Base-by-base conservation (phyloP, 1,140 invertebrate species). In the Contarinia nasturtii region DNA sequence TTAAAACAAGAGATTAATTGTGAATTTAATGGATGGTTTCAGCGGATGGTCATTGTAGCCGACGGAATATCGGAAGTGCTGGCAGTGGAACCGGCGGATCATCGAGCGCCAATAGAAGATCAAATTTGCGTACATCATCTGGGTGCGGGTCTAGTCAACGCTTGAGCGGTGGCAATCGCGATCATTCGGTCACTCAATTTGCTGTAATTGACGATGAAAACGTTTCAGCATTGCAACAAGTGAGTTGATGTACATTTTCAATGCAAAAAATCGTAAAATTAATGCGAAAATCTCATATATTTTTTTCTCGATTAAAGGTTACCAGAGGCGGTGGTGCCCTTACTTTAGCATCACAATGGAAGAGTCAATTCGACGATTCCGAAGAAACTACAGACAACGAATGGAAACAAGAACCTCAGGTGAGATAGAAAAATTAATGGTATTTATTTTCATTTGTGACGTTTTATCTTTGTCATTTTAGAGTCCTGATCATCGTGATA, bases 201-300 rank as follows among this genome's bases (percentile, higher is more conserved):
- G 89, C 88, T 5, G 74, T 91, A 48, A 91, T 91, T 56, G 89
- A 92, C 59, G 89, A 93, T 61, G 88, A 91, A 50, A 91, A 90
- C 58, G 80, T 90, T 0, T 91, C 87, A 10, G 82, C 81, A 1
- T 59, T 86, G 48, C 86, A 90, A 59, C 86, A 90, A 69, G 79
- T 82, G 33, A 46, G 42, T n/a, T 27, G 27, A 27, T 27, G 4
- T 5, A 27, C 3, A 27, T 3, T 27, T 27, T 27, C 27, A 27
- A 10, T 27, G n/a, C 10, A 27, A 27, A 27, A 27, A 10, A 27
- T 27, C n/a, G n/a, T n/a, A n/a, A n/a, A n/a, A n/a, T n/a, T n/a
- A n/a, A n/a, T n/a, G n/a, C n/a, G n/a, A n/a, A n/a, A n/a, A 18
- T 18, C 15, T 37, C 33, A 8, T 33, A 17, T 47, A 15, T 33